These are phyloP conservation scores for Thymelicus lineola DNA, from an alignment of 2,888 invertebrate genomes.

Conservation along the genomic window DNA sequence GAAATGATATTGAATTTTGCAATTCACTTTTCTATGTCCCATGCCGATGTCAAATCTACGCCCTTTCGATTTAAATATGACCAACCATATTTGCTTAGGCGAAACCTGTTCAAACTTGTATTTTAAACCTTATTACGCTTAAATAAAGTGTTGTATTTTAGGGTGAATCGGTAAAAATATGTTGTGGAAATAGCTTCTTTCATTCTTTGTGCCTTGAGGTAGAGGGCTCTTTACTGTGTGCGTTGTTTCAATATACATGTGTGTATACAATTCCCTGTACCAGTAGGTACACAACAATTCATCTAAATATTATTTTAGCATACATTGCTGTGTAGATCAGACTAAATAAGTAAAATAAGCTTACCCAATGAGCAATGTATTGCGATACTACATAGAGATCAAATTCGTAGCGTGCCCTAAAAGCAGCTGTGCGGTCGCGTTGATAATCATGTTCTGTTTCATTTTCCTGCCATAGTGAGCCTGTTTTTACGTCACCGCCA, in stretches of 20 bases:
- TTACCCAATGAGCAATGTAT: constrained; percentile 49
- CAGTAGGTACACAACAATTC: constrained; percentile 26
- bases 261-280: constrained; percentile 46
- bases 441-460: constrained; percentile 72
- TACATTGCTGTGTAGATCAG: constrained; percentile 29
- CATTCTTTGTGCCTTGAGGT: constrained; percentile 52
- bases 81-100: constrained; percentile 26
- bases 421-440: constrained; percentile 70
- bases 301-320: constrained; percentile 12
- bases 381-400: background rate
- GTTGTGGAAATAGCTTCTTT: constrained; percentile 60
- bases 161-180: constrained; percentile 51
- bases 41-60: constrained; percentile 43
- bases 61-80: constrained; percentile 41
- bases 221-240: constrained; percentile 49
- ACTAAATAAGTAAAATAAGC: too few species aligned
- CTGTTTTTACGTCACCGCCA: constrained; percentile 58
- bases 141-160: constrained; percentile 48
- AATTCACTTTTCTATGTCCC: constrained; percentile 37
- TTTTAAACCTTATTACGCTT: constrained; percentile 39
- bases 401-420: constrained; percentile 37
- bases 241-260: constrained; percentile 47
- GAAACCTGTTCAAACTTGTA: constrained; percentile 16
- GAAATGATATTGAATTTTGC: constrained; percentile 31
- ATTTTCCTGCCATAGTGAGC: constrained; percentile 64